These are phyloP conservation scores for Pristionchus exspectatus DNA, from an alignment of 2,888 invertebrate species.

Conservation along the genomic window DNA sequence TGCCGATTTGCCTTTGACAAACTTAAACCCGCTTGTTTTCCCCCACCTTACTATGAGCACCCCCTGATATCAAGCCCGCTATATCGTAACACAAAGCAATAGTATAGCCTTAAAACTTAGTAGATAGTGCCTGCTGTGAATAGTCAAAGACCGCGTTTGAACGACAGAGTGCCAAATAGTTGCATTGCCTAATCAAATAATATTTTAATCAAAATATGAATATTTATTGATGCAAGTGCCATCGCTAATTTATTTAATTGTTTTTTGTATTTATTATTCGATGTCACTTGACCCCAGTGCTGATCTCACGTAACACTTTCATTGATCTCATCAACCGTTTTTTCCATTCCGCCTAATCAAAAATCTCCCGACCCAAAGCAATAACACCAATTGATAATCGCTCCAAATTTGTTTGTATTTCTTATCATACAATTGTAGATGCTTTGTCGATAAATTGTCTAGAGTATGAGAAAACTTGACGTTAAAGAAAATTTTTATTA, in stretches of 20 bases:
- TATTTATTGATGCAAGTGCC: slow-evolving; percentile 20
- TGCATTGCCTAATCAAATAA: not conserved
- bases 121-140: not conserved
- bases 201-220: not conserved
- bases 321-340: slow-evolving; percentile 16
- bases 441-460: slow-evolving; percentile 22
- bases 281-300: slow-evolving; percentile 31
- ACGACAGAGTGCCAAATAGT: not conserved
- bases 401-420: slow-evolving; percentile 23
- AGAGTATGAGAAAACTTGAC: not conserved
- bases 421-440: slow-evolving; percentile 32
- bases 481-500: no score
- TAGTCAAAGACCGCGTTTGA: not conserved
- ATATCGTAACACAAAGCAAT: slow-evolving; percentile 27
- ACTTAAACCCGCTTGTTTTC: no score
- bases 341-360: slow-evolving; percentile 8
- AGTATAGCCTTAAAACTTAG: not conserved
- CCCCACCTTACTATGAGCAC: not conserved
- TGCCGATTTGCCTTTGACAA: no score
- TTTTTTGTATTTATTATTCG: not conserved
- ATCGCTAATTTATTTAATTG: slow-evolving; percentile 41
- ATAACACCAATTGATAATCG: slow-evolving; percentile 17
- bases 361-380: not conserved
- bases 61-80: slow-evolving; percentile 5
- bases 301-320: slow-evolving; percentile 50